Evolutionary conservation across 2,888 invertebrate genomes (phyloP).

Genomic region (Odontomyia ornata): DNA sequence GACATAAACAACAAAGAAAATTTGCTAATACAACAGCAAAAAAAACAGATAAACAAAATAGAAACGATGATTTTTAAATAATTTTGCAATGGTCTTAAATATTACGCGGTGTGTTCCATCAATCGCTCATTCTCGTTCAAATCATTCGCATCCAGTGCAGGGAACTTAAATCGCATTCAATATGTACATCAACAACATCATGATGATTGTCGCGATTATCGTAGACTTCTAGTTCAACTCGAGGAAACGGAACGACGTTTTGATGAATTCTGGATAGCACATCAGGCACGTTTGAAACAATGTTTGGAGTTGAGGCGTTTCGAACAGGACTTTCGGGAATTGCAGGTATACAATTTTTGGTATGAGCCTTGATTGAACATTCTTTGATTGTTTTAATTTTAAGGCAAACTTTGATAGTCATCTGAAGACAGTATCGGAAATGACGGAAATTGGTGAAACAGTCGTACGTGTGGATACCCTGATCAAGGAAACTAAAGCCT

Average conservation of each 20-base stretch:
- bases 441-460: slow-evolving; percentile 92
- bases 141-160: slow-evolving; percentile 63
- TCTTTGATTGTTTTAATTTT: slow-evolving; percentile 50
- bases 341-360: slow-evolving; percentile 69
- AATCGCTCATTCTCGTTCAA: slow-evolving; percentile 36
- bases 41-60: too few relatives aligned
- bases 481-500: slow-evolving; percentile 78
- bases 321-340: slow-evolving; percentile 93
- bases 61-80: too few relatives aligned
- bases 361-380: neutral
- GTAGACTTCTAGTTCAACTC: slow-evolving; percentile 86
- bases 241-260: slow-evolving; percentile 95
- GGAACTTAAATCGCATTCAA: slow-evolving; percentile 59
- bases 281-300: slow-evolving; percentile 87
- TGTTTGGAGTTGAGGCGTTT: slow-evolving; percentile 91
- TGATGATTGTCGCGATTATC: slow-evolving; percentile 65
- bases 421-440: slow-evolving; percentile 80
- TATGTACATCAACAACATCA: slow-evolving; percentile 60
- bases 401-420: slow-evolving; percentile 80
- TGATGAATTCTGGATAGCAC: slow-evolving; percentile 93
- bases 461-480: slow-evolving; percentile 81
- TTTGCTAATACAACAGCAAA: too few relatives aligned
- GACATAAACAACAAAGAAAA: too few relatives aligned
- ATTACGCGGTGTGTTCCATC: slow-evolving; percentile 32
- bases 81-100: slow-evolving; percentile 34